Evolutionary conservation across 1,140 invertebrate species (phyloP).

Genomic region (Tachypleus tridentatus): DNA sequence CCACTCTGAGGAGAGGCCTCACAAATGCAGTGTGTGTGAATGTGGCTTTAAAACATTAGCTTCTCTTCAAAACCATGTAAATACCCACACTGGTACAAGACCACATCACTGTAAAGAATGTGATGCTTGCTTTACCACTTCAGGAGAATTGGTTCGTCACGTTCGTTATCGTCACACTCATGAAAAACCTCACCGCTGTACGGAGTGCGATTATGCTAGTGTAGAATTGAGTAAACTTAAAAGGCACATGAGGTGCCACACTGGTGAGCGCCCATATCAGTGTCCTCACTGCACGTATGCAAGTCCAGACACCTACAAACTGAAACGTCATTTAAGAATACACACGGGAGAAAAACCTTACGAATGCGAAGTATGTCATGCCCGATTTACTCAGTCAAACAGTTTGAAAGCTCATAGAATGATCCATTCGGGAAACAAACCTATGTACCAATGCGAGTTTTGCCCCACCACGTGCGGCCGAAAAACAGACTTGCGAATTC

Average conservation of each 20-base stretch:
- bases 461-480: slow-evolving; percentile 93
- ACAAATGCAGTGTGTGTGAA: slow-evolving; percentile 89
- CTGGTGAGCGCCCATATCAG: slow-evolving; percentile 67
- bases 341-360: slow-evolving; percentile 53
- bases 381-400: slow-evolving; percentile 87
- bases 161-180: slow-evolving; percentile 85
- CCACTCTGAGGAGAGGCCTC: slow-evolving; percentile 86
- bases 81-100: slow-evolving; percentile 91
- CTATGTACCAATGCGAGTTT: slow-evolving; percentile 85
- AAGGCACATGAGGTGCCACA: slow-evolving; percentile 85
- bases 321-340: slow-evolving; percentile 52
- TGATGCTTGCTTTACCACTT: slow-evolving; percentile 87
- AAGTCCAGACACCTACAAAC: slow-evolving; percentile 92
- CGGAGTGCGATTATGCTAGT: slow-evolving; percentile 87
- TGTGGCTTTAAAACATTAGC: slow-evolving; percentile 88
- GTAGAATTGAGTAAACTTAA: slow-evolving; percentile 88
- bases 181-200: slow-evolving; percentile 89
- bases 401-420: slow-evolving; percentile 87
- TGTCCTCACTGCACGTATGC: slow-evolving; percentile 96
- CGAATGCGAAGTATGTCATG: slow-evolving; percentile 47
- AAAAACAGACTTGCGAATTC: slow-evolving; percentile 91
- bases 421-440: slow-evolving; percentile 88
- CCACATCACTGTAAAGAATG: slow-evolving; percentile 91
- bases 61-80: slow-evolving; percentile 88
- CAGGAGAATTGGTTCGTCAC: slow-evolving; percentile 84